Base-by-base conservation (phyloP, 2,888 invertebrate species). In the Caenorhabditis angaria region DNA sequence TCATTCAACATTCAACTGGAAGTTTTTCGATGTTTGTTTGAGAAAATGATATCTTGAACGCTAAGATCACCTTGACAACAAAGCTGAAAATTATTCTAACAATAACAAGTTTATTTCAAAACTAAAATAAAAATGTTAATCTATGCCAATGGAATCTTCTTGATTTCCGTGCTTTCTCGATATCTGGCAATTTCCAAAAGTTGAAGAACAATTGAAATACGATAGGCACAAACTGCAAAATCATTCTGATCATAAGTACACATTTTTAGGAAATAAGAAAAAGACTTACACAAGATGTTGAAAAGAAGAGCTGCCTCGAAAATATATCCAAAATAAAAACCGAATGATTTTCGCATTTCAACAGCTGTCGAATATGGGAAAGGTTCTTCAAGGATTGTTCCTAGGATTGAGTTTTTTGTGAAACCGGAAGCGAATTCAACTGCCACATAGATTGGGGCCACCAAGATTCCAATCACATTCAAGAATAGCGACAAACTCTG, bases 151-250 rank as follows among this genome's bases (percentile, higher is more conserved):
- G 41, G 2, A 12, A 41, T 18, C 18, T 41, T 41, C 18, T 41
- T 41, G 41, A 41, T 14, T 14, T 41, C 41, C 3, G 14, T 10
- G 18, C 18, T 14, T 18, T 41, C 18, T 14, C 41, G 5, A 41
- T 41, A 41, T 41, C 41, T 41, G 41, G 41, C 41, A 41, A 41
- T 41, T 41, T 41, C 41, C 41, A 41, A 41, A 41, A 41, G 41
- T 14, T 41, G 41, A 3, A 41, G 18, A 41, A 41, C 18, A 18
- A 41, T 41, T 41, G 41, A 41, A 14, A 41, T 41, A 2, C 41
- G 41, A 41, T 41, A 41, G 5, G 41, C 41, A 14, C 41, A 3
- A 14, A 41, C 41, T 41, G 41, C 6, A 32, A 32, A 41, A 41
- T 18, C 10, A 41, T 18, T 41, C 18, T 18, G 3, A 18, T 41